phyloP scores from a whole-genome alignment of 2,113 vertebrate genomes.

The Neogobius melanostomus region DNA sequence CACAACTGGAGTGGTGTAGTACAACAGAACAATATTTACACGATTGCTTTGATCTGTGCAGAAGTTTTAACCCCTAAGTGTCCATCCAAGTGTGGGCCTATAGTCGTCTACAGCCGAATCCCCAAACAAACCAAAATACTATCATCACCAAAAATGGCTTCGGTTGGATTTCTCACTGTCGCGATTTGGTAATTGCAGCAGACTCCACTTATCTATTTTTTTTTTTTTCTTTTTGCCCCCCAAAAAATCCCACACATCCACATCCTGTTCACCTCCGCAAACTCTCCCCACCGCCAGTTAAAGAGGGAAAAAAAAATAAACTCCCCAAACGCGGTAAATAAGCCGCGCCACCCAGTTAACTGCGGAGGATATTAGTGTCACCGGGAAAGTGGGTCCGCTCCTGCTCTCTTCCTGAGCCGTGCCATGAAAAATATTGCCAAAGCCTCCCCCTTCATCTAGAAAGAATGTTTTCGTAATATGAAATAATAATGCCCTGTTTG shows the following conservation, averaged over 20 bases:
- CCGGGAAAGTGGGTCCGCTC: constrained; percentile 37
- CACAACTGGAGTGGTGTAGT: too few species aligned
- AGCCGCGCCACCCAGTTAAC: constrained; percentile 36
- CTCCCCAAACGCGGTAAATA: constrained; percentile 33
- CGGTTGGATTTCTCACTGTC: background rate
- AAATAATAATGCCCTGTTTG: constrained; percentile 78
- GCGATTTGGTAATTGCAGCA: constrained; percentile 1
- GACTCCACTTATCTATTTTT: background rate
- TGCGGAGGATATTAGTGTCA: constrained; percentile 42
- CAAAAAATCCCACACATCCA: constrained; percentile 11
- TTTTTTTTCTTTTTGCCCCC: background rate
- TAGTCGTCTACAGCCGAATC: background rate
- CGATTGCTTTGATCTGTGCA: too few species aligned
- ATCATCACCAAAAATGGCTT: background rate
- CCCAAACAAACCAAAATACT: background rate
- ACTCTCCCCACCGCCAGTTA: constrained; percentile 26
- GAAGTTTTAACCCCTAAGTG: background rate
- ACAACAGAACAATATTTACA: too few species aligned
- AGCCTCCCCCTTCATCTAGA: constrained; percentile 43
- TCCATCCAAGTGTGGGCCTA: background rate
- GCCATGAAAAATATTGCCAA: constrained; percentile 51
- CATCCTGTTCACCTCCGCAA: constrained; percentile 32
- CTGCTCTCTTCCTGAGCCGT: constrained; percentile 45
- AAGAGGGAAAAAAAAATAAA: constrained; percentile 4
- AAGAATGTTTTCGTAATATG: constrained; percentile 65